These are phyloP conservation scores for Eumeta japonica DNA, from an alignment of 1,140 invertebrate genomes.

Conservation along the genomic window DNA sequence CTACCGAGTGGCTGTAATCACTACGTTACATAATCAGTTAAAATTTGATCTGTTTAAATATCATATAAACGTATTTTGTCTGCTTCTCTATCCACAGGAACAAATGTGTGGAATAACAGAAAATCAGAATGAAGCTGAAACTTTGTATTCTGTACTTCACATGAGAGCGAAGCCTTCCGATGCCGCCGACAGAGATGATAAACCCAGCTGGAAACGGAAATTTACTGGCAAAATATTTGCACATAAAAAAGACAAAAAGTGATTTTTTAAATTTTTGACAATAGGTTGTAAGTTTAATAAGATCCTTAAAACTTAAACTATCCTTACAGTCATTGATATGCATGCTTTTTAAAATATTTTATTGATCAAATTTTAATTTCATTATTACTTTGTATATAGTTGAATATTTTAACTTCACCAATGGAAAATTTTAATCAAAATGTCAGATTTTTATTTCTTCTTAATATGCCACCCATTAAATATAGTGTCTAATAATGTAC, in stretches of 20 bases:
- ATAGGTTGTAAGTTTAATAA: neutral
- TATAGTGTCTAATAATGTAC: too few species aligned
- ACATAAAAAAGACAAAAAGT: slow-evolving; percentile 27
- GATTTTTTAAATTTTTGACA: neutral
- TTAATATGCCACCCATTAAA: too few species aligned
- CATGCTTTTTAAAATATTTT: too few species aligned
- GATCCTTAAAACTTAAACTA: too few species aligned
- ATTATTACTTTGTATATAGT: too few species aligned
- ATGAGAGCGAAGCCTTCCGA: slow-evolving; percentile 57
- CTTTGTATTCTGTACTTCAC: slow-evolving; percentile 64
- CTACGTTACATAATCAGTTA: neutral
- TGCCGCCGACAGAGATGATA: slow-evolving; percentile 25
- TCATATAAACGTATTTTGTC: too few species aligned
- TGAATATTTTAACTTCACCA: too few species aligned
- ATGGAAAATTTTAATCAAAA: too few species aligned
- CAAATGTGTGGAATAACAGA: slow-evolving; percentile 67
- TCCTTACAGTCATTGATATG: too few species aligned
- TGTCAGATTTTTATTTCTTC: too few species aligned
- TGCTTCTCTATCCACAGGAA: slow-evolving; percentile 48
- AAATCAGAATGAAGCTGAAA: slow-evolving; percentile 63
- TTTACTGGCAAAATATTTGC: slow-evolving; percentile 26
- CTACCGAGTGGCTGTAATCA: neutral
- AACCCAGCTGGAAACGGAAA: slow-evolving; percentile 34
- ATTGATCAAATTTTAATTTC: too few species aligned
- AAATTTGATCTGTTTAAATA: neutral